Base-by-base conservation (phyloP, 2,113 vertebrate genomes). In the Panthera uncia region DNA sequence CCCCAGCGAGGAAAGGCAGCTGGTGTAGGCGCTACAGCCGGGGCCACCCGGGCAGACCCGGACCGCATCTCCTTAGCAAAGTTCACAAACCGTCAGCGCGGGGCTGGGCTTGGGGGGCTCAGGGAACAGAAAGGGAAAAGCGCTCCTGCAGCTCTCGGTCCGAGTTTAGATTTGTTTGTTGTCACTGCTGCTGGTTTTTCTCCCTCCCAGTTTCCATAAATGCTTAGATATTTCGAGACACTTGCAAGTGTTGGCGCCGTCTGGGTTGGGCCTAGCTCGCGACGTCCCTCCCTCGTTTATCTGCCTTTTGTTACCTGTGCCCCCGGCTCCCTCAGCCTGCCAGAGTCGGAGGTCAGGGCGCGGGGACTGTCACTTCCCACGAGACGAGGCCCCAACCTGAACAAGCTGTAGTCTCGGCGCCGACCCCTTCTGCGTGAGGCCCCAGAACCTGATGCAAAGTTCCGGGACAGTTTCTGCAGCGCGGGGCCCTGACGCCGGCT, bases 61-160 rank as follows among this genome's bases (percentile, higher is more conserved):
- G 29, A 48, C 31, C 0, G 0, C 19, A 18, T 10, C 31, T 52
- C 48, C 8, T 31, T 14, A 33, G 71, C 69, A 4, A 71, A 80
- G 38, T 31, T 57, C 7, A 11, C 65, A 48, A 36, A 87, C 7
- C 18, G n/a, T 71, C 65, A 7, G 13, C 9, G 4, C 12, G 0
- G 6, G 11, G 19, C 45, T 25, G 61, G 15, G 25, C 7, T 15
- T 33, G 5, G 41, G 41, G 52, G 19, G 18, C 10, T 7, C 50
- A 18, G 63, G 52, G n/a, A 38, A 19, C 52, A 1, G 7, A 45
- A 31, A n/a, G 21, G 23, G 55, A 9, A 89, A 12, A 36, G 82
- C 1, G 36, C 1, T 0, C 41, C 18, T 0, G 2, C 19, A 3
- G 41, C 48, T 1, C 76, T 57, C 9, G 0, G 74, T 2, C 9